Percentiles rank a stretch among this genome's conserved stretches.
These are phyloP conservation scores for Grus americana DNA, from an alignment of 2,113 vertebrate genomes.

Conservation along the genomic window DNA sequence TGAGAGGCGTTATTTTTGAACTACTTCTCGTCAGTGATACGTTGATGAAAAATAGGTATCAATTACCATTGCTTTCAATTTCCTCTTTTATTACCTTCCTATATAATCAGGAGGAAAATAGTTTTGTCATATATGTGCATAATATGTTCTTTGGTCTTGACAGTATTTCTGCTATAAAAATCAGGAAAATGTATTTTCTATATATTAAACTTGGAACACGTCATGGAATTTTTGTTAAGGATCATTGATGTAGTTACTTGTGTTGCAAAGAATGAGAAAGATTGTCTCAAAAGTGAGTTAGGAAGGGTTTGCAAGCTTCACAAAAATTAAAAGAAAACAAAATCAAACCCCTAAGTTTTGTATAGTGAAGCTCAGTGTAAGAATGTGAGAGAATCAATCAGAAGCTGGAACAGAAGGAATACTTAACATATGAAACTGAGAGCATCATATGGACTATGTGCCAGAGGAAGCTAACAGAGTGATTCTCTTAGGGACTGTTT, in stretches of 20 bases:
- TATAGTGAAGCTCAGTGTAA: background rate
- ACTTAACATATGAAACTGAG: background rate
- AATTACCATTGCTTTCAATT: background rate
- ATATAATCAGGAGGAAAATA: background rate
- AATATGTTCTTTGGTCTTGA: background rate
- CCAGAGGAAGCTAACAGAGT: background rate
- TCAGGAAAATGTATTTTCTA: background rate
- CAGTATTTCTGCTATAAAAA: background rate
- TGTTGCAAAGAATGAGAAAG: background rate
- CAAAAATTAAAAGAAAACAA: background rate
- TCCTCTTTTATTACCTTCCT: background rate
- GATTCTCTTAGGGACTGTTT: background rate
- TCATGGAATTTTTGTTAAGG: background rate
- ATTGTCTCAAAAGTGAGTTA: background rate
- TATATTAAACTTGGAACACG: background rate
- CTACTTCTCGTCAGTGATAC: background rate
- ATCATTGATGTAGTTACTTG: background rate
- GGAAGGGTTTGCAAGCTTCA: background rate
- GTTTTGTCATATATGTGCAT: background rate
- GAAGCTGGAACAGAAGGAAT: background rate
- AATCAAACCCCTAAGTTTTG: background rate
- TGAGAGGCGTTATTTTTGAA: background rate
- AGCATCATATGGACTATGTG: background rate
- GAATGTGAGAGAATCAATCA: background rate
- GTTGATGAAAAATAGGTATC: background rate